Evolutionary conservation across 1,140 invertebrate genomes (phyloP), one percentile per base, ranked within the genome.

Genomic region (Sinonovacula constricta): DNA sequence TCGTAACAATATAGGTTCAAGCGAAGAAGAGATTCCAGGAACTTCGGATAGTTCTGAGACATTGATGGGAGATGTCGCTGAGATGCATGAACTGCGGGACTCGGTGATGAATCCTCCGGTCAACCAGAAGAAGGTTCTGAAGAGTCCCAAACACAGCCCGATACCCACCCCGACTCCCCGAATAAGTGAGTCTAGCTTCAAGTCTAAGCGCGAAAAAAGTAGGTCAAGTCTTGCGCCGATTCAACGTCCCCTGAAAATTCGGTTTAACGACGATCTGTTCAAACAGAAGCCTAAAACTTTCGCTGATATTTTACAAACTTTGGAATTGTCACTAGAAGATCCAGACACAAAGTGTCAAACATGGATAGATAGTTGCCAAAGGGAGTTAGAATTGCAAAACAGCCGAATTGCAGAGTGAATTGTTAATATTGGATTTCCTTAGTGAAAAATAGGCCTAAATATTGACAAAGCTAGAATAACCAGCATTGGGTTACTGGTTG

Each of bases 21-120:
- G 75, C 39, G 75, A 78, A 53, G 75, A 78, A 51, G 75, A 78
- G 36, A 78, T 78, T 18, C 75, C 72, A 12, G 72, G 60, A 5
- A 45, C 63, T 15, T 76, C 72, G 30, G 36, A 54, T 22, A 65
- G 59, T 36, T 57, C 72, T n/a, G 15, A 65, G 5, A 76, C 72
- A 24, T 7, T 76, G 4, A 12, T 54, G 22, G 72, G 65, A 5
- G 60, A 75, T 3, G 24, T 45, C 0, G 67, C 57, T 56, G 72
- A 76, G 15, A 30, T 31, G 39, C 3, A 34, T 7, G 62, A 66
- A n/a, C 53, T 53, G 31, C 51, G 54, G 31, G 24, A 65, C 0
- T 2, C 5, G n/a, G n/a, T n/a, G n/a, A 33, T 67, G 2, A 66
- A 62, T 39, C 36, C 53, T 34, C 5, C 34, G 15, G 66, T 56